phyloP scores from a whole-genome alignment of 1,140 invertebrate species.

The Zaprionus lachaisei region DNA sequence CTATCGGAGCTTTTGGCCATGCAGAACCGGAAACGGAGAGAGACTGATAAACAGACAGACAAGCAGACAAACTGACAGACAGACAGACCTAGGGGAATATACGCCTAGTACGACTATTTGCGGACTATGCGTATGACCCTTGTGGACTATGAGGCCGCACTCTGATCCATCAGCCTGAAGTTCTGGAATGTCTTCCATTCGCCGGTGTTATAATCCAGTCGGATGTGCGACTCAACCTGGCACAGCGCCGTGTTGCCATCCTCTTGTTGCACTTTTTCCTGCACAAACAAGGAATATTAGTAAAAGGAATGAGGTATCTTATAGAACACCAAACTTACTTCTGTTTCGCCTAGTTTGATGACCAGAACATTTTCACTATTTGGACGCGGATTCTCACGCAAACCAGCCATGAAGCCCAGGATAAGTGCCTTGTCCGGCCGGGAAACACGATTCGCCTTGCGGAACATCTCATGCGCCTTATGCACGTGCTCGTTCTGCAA shows the following conservation, averaged over 20 bases:
- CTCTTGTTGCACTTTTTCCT: conserved; percentile 89
- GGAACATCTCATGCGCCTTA: conserved; percentile 98
- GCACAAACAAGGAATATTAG: background rate
- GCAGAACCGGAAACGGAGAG: conserved; percentile 53
- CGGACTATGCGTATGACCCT: conserved; percentile 77
- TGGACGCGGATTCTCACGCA: conserved; percentile 81
- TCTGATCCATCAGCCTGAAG: conserved; percentile 85
- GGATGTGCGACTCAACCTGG: conserved; percentile 93
- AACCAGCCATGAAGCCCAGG: conserved; percentile 98
- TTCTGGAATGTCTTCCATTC: conserved; percentile 95
- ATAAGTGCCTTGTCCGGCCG: conserved; percentile 98
- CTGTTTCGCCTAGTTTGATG: conserved; percentile 82
- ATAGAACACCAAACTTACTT: conserved; percentile 50
- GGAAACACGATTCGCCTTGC: conserved; percentile 97
- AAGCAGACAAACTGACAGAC: conserved; percentile 24
- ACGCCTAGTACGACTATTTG: conserved; percentile 43
- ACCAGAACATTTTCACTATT: conserved; percentile 83
- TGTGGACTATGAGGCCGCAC: conserved; percentile 72
- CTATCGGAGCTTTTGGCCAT: conserved; percentile 34
- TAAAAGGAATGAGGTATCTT: background rate
- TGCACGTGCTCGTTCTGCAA: conserved; percentile 95
- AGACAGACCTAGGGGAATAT: conserved; percentile 38
- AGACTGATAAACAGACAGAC: conserved; percentile 31
- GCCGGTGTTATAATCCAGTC: conserved; percentile 94
- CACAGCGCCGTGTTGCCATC: conserved; percentile 86